Conservation (phyloP, 2,113 vertebrate species). For the Gnathonemus echidnorhynchus region DNA sequence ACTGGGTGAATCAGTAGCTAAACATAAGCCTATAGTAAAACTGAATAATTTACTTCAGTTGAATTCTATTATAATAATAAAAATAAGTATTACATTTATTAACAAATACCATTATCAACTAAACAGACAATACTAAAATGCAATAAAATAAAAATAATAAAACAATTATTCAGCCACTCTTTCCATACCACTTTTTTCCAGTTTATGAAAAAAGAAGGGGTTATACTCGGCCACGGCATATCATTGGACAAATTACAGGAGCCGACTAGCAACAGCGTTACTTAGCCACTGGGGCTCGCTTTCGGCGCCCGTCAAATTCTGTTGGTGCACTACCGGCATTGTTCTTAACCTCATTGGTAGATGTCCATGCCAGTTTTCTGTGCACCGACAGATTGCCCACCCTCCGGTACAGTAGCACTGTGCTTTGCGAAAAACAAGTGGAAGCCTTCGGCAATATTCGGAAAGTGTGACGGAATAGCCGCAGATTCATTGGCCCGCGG, state of each 20-base stretch:
- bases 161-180: not conserved
- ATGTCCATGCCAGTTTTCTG: not conserved
- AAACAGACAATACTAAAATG: not conserved
- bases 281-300: constrained; percentile 36
- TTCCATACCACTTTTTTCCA: not conserved
- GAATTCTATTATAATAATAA: not conserved
- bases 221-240: not conserved
- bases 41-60: not conserved
- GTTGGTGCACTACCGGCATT: constrained; percentile 33
- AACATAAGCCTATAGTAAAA: not conserved
- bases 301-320: constrained; percentile 39
- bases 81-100: not conserved
- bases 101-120: not conserved
- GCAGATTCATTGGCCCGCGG: constrained; percentile 38
- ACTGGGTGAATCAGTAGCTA: not conserved
- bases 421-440: not conserved
- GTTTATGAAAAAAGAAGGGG: not conserved
- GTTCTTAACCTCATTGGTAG: constrained; percentile 42
- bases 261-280: constrained; percentile 53
- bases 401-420: not conserved
- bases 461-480: constrained; percentile 55
- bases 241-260: constrained; percentile 25
- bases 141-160: not conserved
- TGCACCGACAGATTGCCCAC: not conserved
- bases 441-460: constrained; percentile 44